A percentile compares a stretch with the other conserved stretches of the same genome.
Conservation (phyloP, 1,140 invertebrate genomes). For the Ridgeia piscesae region DNA sequence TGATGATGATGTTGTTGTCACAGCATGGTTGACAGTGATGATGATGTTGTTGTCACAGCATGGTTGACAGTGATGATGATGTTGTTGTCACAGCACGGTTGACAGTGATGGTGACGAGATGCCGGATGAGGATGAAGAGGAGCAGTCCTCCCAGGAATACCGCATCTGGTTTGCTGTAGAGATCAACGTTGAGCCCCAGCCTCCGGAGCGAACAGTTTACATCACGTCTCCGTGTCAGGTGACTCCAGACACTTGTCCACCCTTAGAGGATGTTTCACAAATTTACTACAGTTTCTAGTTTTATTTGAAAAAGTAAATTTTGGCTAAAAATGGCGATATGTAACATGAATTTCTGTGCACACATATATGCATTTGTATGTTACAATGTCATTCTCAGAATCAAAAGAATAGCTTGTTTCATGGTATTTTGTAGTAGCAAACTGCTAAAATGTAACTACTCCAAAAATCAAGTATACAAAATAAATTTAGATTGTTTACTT, state of each 20-base stretch:
- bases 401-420: too few species aligned
- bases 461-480: too few species aligned
- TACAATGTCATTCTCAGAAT: too few species aligned
- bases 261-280: too few species aligned
- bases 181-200: slow-evolving; percentile 48
- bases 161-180: slow-evolving; percentile 55
- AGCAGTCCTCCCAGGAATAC: slow-evolving; percentile 45
- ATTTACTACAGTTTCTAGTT: too few species aligned
- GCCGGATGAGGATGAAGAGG: slow-evolving; percentile 38
- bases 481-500: too few species aligned
- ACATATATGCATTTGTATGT: neutral
- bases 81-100: slow-evolving; percentile 44
- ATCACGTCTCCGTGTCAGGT: slow-evolving; percentile 53
- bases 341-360: neutral
- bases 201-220: slow-evolving; percentile 47
- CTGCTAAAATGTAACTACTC: too few species aligned
- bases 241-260: slow-evolving; percentile 10
- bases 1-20: too few species aligned
- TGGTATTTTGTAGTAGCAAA: too few species aligned
- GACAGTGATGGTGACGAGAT: slow-evolving; percentile 59
- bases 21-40: too few species aligned
- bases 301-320: too few species aligned
- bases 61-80: neutral
- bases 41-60: too few species aligned
- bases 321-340: neutral